Evolutionary conservation across 2,888 invertebrate species (phyloP).

Genomic region (Yponomeuta malinellus): DNA sequence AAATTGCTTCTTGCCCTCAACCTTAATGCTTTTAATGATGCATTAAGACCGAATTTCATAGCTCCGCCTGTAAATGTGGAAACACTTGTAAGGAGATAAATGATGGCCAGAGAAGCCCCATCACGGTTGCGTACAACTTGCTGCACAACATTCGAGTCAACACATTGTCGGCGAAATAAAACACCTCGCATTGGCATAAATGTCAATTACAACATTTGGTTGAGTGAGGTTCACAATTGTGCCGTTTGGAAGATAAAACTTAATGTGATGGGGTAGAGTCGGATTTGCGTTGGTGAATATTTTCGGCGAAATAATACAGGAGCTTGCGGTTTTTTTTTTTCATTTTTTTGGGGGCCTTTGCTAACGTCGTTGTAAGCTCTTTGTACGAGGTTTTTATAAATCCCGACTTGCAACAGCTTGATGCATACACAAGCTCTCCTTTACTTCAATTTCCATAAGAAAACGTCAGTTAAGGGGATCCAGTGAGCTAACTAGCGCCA

Average conservation of each 20-base stretch:
- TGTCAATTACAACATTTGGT: not conserved
- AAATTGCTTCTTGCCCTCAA: not conserved
- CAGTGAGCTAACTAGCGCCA: too few species aligned
- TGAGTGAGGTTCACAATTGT: not conserved
- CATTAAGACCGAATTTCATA: not conserved
- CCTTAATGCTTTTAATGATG: not conserved
- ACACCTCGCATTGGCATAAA: not conserved
- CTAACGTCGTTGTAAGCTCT: not conserved
- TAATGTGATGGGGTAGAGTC: not conserved
- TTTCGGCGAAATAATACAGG: not conserved
- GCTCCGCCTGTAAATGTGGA: not conserved
- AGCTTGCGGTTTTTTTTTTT: not conserved
- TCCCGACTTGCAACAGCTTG: too few species aligned
- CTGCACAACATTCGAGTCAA: not conserved
- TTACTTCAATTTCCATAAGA: too few species aligned
- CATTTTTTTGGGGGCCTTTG: not conserved
- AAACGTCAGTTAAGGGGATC: too few species aligned
- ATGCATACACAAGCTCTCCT: too few species aligned
- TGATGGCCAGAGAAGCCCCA: not conserved
- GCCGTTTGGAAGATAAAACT: not conserved
- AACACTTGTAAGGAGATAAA: not conserved
- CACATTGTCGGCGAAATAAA: not conserved
- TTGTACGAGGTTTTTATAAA: not conserved
- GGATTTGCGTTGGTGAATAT: not conserved
- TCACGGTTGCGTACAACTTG: not conserved